A percentile compares a stretch with the other conserved stretches of the same genome.
Conservation (phyloP, 2,888 invertebrate genomes). For the Hylaea fasciaria region DNA sequence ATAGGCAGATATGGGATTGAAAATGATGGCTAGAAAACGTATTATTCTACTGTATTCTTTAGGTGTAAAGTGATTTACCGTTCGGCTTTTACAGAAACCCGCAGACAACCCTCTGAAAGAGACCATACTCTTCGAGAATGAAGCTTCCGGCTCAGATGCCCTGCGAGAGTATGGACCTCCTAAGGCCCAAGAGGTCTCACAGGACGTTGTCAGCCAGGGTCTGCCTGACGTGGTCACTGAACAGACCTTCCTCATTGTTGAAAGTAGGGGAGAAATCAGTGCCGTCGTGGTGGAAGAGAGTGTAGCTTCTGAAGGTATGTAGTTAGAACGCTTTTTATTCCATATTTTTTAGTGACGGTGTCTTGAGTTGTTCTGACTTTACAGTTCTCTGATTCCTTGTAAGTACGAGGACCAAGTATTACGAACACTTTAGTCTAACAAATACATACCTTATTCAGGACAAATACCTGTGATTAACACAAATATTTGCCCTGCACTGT, state of each 20-base stretch:
- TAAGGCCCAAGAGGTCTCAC: constrained; percentile 58
- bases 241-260: constrained; percentile 57
- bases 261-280: constrained; percentile 43
- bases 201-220: constrained; percentile 62
- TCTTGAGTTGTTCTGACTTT: no score
- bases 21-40: no score
- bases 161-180: constrained; percentile 81
- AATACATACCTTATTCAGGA: no score
- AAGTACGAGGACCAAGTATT: no score
- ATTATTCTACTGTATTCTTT: background rate
- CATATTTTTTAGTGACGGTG: no score
- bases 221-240: constrained; percentile 68
- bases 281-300: constrained; percentile 31
- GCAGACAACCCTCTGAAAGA: constrained; percentile 73
- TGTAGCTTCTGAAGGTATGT: constrained; percentile 44
- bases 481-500: no score
- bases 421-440: no score
- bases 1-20: no score
- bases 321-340: no score
- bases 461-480: no score
- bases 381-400: no score
- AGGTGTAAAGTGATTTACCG: background rate
- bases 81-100: constrained; percentile 60
- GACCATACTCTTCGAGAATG: constrained; percentile 67
- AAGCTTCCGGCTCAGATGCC: constrained; percentile 77